phyloP scores from a whole-genome alignment of 2,888 invertebrate genomes.

The Pollenia labialis region DNA sequence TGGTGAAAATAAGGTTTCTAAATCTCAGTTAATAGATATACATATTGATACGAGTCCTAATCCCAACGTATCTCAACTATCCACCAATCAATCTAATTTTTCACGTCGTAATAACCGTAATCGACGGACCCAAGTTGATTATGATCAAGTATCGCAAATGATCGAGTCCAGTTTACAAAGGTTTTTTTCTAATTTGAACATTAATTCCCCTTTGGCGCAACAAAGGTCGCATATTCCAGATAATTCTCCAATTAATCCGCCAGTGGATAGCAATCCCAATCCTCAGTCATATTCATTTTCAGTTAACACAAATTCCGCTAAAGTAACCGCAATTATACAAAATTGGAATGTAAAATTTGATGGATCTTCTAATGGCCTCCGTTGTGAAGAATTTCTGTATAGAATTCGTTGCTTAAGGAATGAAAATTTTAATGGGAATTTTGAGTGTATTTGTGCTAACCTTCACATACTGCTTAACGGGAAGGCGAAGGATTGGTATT shows the following conservation, averaged over 20 bases:
- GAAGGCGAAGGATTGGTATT: background rate
- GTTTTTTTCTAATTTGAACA: background rate
- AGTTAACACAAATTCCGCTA: background rate
- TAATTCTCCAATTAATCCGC: background rate
- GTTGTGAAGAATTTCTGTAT: no score
- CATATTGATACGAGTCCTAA: no score
- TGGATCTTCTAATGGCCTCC: no score
- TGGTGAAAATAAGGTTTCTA: no score
- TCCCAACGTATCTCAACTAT: no score
- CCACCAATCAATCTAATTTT: no score
- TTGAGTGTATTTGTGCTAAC: background rate
- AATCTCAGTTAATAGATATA: no score
- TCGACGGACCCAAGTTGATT: background rate
- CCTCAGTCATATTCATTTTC: no score
- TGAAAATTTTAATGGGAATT: background rate
- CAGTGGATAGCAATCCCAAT: no score
- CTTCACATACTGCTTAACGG: background rate
- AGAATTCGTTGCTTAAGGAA: background rate
- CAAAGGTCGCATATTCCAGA: background rate
- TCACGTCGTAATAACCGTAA: background rate
- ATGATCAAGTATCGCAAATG: background rate
- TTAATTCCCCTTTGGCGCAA: background rate
- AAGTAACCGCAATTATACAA: conserved; percentile 1
- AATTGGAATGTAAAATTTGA: background rate
- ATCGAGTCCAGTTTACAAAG: background rate